These are phyloP conservation scores for Nebria salina DNA, from an alignment of 2,888 invertebrate species.

Conservation along the genomic window DNA sequence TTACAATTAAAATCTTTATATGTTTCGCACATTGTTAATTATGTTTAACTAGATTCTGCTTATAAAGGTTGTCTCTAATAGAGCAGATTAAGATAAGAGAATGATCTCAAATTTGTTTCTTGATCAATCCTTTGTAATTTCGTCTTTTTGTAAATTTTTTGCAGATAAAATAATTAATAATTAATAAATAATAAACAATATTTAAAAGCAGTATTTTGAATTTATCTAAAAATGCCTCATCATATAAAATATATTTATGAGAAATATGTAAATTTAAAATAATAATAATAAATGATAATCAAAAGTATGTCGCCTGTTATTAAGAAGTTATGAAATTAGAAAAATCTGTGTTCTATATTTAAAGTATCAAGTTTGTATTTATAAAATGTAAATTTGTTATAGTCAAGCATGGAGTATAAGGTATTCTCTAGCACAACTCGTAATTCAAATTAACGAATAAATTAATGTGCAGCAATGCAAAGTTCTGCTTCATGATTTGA, in stretches of 20 bases:
- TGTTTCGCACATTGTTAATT: not conserved
- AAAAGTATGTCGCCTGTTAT: too few species aligned
- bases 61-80: not conserved
- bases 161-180: too few species aligned
- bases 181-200: too few species aligned
- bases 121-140: too few species aligned
- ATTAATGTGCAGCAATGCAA: not conserved
- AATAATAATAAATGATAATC: too few species aligned
- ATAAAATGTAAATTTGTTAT: not conserved
- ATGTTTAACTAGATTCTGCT: not conserved
- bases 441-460: constrained; percentile 16
- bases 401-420: not conserved
- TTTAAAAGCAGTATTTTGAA: too few species aligned
- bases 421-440: not conserved
- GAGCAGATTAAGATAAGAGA: not conserved
- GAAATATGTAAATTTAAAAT: too few species aligned
- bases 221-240: too few species aligned
- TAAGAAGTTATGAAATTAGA: too few species aligned
- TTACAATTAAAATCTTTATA: not conserved
- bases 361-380: not conserved
- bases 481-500: constrained; percentile 4
- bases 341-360: not conserved
- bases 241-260: too few species aligned
- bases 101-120: too few species aligned
- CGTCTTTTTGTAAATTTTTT: too few species aligned